Evolutionary conservation across 2,113 vertebrate genomes (phyloP).

Genomic region (Tachysurus vachellii): DNA sequence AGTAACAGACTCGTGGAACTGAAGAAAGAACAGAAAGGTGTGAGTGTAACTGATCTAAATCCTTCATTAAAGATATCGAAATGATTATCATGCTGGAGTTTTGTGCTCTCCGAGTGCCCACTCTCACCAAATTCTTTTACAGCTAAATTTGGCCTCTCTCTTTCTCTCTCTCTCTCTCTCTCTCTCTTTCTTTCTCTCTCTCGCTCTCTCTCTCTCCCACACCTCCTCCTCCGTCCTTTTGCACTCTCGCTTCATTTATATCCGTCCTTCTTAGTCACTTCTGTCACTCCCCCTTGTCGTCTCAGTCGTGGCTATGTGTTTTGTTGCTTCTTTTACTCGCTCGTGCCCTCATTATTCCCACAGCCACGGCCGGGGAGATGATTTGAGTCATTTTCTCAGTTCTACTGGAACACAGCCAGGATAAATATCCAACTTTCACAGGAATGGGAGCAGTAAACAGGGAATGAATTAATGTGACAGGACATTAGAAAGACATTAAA

Average conservation of each 20-base stretch:
- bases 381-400: conserved; percentile 67
- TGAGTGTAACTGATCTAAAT: conserved; percentile 10
- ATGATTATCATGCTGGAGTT: conserved; percentile 21
- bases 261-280: conserved; percentile 27
- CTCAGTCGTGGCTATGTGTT: conserved; percentile 4
- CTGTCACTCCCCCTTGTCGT: conserved; percentile 8
- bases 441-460: not conserved
- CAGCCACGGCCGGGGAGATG: conserved; percentile 60
- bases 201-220: not conserved
- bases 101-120: conserved; percentile 14
- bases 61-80: conserved; percentile 26
- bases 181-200: not conserved
- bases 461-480: not conserved
- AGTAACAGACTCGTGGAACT: not conserved
- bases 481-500: not conserved
- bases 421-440: conserved; percentile 26
- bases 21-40: not conserved
- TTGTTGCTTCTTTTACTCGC: not conserved
- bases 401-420: conserved; percentile 58
- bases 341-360: conserved; percentile 21
- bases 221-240: conserved; percentile 2
- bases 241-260: conserved; percentile 43
- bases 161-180: not conserved
- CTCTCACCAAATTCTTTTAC: not conserved
- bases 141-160: conserved; percentile 14